Evolutionary conservation across 2,888 invertebrate genomes (phyloP).

Genomic region (Hirtodrosophila trivittata): DNA sequence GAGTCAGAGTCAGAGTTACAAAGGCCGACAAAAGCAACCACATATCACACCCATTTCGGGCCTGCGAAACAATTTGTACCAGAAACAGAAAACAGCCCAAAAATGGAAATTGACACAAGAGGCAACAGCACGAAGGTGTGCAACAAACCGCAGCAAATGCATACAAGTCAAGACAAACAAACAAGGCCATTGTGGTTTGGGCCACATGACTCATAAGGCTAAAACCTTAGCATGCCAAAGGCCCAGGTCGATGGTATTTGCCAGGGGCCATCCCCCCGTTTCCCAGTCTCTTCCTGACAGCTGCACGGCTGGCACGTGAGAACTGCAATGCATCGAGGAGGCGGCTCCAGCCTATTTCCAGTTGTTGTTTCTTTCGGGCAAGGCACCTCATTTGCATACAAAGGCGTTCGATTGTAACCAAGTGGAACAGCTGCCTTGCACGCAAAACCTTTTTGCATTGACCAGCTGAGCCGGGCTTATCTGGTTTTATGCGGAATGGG

Average conservation of each 20-base stretch:
- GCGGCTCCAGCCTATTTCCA: slow-evolving; percentile 19
- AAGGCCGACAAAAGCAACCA: slow-evolving; percentile 12
- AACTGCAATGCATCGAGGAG: slow-evolving; percentile 35
- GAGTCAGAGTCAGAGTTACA: slow-evolving; percentile 39
- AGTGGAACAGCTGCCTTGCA: slow-evolving; percentile 51
- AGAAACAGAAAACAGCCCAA: slow-evolving; percentile 18
- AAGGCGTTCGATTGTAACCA: slow-evolving; percentile 68
- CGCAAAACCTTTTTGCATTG: slow-evolving; percentile 23
- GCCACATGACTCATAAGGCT: slow-evolving; percentile 43
- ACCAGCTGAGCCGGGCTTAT: slow-evolving; percentile 24
- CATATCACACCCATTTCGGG: slow-evolving; percentile 32
- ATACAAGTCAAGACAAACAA: slow-evolving; percentile 35
- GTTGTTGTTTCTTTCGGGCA: slow-evolving; percentile 7
- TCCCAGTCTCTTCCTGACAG: slow-evolving; percentile 16
- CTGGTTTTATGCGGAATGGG: slow-evolving; percentile 40
- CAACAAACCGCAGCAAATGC: slow-evolving; percentile 16
- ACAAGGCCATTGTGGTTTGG: slow-evolving; percentile 26
- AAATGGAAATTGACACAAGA: slow-evolving; percentile 46
- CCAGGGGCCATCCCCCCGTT: too few species aligned
- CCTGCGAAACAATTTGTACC: slow-evolving; percentile 43
- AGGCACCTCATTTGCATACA: slow-evolving; percentile 74
- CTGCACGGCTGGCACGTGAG: slow-evolving; percentile 42
- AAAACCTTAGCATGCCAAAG: slow-evolving; percentile 11
- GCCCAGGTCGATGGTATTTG: slow-evolving; percentile 4
- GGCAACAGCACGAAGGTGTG: slow-evolving; percentile 27